Conservation (phyloP, 2,888 invertebrate genomes). For the Chelonus formosanus region DNA sequence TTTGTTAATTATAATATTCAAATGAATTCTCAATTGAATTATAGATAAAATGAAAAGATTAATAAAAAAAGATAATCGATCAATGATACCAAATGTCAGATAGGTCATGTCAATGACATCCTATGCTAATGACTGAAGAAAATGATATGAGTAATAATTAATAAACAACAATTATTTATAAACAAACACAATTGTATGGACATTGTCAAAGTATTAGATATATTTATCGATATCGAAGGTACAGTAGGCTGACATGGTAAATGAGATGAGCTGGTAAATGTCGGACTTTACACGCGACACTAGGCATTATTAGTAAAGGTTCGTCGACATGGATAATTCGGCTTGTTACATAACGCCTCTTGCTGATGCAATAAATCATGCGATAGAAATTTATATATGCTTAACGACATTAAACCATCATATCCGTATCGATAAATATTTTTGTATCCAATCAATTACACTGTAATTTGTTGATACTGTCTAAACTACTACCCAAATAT, state of each 20-base stretch:
- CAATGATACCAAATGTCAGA: too few species aligned
- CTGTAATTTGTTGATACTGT: too few species aligned
- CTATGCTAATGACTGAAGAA: too few species aligned
- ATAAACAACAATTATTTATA: slow-evolving; percentile 8
- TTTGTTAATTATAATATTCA: too few species aligned
- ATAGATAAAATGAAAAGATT: too few species aligned
- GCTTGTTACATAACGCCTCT: slow-evolving; percentile 24
- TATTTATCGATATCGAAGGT: slow-evolving; percentile 22
- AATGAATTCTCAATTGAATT: too few species aligned
- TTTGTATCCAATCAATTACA: too few species aligned
- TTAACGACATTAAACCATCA: slow-evolving; percentile 1
- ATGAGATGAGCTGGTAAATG: slow-evolving; percentile 35
- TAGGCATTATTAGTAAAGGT: slow-evolving; percentile 40
- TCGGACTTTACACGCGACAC: slow-evolving; percentile 35
- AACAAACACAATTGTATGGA: slow-evolving; percentile 37
- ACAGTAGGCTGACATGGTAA: slow-evolving; percentile 24
- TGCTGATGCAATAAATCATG: slow-evolving; percentile 24
- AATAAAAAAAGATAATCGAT: too few species aligned
- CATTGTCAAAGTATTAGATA: slow-evolving; percentile 44
- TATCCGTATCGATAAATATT: slow-evolving; percentile 1
- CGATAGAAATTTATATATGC: slow-evolving; percentile 9
- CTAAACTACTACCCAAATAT: too few species aligned
- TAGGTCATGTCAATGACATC: too few species aligned
- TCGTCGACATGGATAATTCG: slow-evolving; percentile 40
- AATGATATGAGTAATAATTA: too few species aligned